phyloP scores from a whole-genome alignment of 92 coral and sea anemone species.

The Palythoa grandis region DNA sequence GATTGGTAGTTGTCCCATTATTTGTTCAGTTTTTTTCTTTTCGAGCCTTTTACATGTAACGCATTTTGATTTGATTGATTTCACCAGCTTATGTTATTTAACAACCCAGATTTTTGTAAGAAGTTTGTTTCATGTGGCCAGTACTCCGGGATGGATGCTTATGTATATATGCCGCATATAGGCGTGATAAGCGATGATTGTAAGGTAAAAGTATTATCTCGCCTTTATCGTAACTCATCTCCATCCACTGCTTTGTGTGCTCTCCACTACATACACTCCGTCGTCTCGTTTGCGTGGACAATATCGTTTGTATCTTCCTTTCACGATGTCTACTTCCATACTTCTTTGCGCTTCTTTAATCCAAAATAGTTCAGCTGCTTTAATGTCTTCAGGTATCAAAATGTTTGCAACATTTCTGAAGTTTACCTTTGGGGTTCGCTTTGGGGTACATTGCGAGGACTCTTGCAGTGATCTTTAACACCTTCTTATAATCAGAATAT shows the following conservation, averaged over 20 bases:
- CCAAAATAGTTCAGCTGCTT: conserved; percentile 33
- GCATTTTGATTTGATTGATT: conserved; percentile 56
- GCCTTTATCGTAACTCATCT: conserved; percentile 45
- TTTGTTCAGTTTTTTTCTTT: conserved; percentile 34
- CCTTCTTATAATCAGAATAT: conserved; percentile 45
- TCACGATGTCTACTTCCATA: conserved; percentile 1
- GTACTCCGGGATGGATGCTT: conserved; percentile 56
- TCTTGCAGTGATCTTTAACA: conserved; percentile 63
- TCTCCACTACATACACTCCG: neutral
- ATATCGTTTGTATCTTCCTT: conserved; percentile 41
- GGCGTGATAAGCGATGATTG: conserved; percentile 52
- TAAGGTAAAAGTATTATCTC: conserved; percentile 59
- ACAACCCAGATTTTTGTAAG: conserved; percentile 59
- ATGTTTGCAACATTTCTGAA: conserved; percentile 40
- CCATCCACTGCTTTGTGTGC: no score
- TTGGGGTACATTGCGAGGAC: conserved; percentile 47
- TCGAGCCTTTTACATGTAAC: conserved; percentile 60
- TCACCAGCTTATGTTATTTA: conserved; percentile 40
- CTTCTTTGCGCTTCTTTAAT: conserved; percentile 37
- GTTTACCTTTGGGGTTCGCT: conserved; percentile 47
- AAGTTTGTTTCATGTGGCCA: conserved; percentile 59
- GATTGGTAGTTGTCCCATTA: conserved; percentile 62
- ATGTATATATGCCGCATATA: conserved; percentile 51
- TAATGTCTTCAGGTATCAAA: conserved; percentile 34
- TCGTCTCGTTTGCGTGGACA: conserved; percentile 34